These are phyloP conservation scores for Thamnaconus septentrionalis DNA, from an alignment of 2,113 vertebrate genomes.

Conservation along the genomic window DNA sequence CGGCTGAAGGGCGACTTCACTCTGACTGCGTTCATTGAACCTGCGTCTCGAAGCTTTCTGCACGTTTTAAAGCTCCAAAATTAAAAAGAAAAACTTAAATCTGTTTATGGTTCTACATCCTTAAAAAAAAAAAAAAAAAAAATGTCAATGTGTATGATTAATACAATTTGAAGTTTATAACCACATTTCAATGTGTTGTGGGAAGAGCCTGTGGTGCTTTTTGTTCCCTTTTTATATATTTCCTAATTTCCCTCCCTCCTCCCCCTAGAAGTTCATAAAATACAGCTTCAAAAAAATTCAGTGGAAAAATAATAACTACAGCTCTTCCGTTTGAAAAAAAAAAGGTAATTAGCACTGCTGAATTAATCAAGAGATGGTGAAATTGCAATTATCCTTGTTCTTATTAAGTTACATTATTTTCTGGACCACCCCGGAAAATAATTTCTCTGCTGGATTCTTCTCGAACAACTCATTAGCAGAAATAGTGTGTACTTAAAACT, in stretches of 20 bases:
- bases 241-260: neutral
- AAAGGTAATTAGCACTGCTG: slow-evolving; percentile 64
- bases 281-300: neutral
- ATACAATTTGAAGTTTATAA: too few relatives aligned
- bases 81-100: too few relatives aligned
- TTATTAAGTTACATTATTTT: slow-evolving; percentile 69
- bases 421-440: slow-evolving; percentile 61
- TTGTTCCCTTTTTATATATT: too few relatives aligned
- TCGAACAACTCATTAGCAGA: slow-evolving; percentile 41
- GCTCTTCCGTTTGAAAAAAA: slow-evolving; percentile 34
- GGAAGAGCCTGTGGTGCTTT: too few relatives aligned
- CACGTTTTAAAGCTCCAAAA: too few relatives aligned
- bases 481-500: slow-evolving; percentile 30
- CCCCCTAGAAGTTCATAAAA: neutral
- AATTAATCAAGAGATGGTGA: slow-evolving; percentile 71
- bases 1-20: too few relatives aligned
- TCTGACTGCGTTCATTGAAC: too few relatives aligned
- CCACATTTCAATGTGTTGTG: too few relatives aligned
- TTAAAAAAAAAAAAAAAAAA: too few relatives aligned
- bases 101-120: too few relatives aligned
- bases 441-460: slow-evolving; percentile 29
- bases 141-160: too few relatives aligned
- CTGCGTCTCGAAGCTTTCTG: too few relatives aligned
- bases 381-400: slow-evolving; percentile 69
- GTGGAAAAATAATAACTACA: slow-evolving; percentile 48